These are phyloP conservation scores for Hapalemur alaotrensis DNA, from an alignment of 2,797 vertebrate species.

Conservation along the genomic window DNA sequence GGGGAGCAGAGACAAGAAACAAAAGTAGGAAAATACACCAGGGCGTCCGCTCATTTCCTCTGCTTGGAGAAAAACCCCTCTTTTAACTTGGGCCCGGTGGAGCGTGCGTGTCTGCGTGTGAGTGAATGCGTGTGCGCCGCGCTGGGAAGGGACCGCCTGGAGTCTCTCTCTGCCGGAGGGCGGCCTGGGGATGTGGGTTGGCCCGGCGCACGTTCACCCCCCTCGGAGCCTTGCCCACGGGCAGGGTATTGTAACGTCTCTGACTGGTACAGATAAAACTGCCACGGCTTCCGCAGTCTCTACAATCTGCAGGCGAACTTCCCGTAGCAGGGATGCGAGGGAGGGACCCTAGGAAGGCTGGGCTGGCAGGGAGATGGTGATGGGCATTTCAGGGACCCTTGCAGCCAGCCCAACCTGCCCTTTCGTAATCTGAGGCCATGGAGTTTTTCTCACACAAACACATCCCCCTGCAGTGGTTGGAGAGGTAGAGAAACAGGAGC, in stretches of 20 bases:
- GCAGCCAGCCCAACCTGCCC: not conserved
- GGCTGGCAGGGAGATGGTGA: not conserved
- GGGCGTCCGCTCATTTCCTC: not conserved
- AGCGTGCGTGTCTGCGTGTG: not conserved
- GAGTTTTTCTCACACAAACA: not conserved
- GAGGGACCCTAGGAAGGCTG: not conserved
- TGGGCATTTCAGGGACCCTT: not conserved
- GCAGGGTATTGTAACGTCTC: not conserved
- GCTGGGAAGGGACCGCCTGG: not conserved
- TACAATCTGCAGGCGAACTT: too few relatives aligned
- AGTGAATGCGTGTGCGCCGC: not conserved
- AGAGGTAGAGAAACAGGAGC: not conserved
- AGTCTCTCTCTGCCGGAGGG: not conserved
- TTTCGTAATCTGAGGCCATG: not conserved
- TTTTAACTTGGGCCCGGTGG: not conserved
- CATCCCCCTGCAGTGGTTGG: too few relatives aligned
- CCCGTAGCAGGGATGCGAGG: not conserved
- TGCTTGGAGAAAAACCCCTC: not conserved
- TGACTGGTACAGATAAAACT: not conserved
- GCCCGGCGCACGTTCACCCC: not conserved
- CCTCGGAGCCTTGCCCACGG: rapidly evolving
- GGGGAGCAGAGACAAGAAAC: not conserved
- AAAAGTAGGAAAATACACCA: not conserved
- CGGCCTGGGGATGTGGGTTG: rapidly evolving
- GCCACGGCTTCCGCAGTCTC: too few relatives aligned